These are phyloP conservation scores for Pholis gunnellus DNA, from an alignment of 2,113 vertebrate species.

Conservation along the genomic window DNA sequence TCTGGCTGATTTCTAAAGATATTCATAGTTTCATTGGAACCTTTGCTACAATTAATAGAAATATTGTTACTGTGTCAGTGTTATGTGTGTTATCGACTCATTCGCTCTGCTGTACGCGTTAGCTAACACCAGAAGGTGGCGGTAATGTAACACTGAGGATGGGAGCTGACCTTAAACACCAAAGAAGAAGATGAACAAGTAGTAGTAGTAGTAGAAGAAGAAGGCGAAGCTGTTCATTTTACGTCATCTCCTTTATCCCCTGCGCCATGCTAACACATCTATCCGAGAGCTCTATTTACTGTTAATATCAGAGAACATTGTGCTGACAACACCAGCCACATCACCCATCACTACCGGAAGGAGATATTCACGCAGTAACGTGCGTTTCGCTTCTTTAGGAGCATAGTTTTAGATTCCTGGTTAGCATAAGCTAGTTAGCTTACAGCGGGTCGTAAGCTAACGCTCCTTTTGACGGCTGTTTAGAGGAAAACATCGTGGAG, in stretches of 20 bases:
- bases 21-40: not conserved
- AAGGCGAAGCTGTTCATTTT: not conserved
- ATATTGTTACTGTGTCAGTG: no score
- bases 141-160: not conserved
- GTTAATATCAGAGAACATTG: not conserved
- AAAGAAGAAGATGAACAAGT: not conserved
- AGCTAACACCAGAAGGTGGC: not conserved
- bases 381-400: not conserved
- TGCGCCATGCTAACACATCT: constrained; percentile 30
- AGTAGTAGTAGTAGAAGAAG: not conserved
- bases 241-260: constrained; percentile 63
- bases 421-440: constrained; percentile 42
- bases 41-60: not conserved
- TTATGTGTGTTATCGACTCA: no score
- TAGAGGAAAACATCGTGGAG: not conserved
- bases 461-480: not conserved
- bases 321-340: no score
- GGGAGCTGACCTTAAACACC: not conserved
- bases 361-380: not conserved
- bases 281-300: not conserved
- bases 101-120: no score
- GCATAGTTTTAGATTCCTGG: not conserved
- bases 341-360: not conserved
- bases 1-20: not conserved
- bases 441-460: not conserved